Percentiles rank a stretch among this genome's conserved stretches.
These are phyloP conservation scores for Leptosomus discolor DNA, from an alignment of 2,113 vertebrate species.

Conservation along the genomic window DNA sequence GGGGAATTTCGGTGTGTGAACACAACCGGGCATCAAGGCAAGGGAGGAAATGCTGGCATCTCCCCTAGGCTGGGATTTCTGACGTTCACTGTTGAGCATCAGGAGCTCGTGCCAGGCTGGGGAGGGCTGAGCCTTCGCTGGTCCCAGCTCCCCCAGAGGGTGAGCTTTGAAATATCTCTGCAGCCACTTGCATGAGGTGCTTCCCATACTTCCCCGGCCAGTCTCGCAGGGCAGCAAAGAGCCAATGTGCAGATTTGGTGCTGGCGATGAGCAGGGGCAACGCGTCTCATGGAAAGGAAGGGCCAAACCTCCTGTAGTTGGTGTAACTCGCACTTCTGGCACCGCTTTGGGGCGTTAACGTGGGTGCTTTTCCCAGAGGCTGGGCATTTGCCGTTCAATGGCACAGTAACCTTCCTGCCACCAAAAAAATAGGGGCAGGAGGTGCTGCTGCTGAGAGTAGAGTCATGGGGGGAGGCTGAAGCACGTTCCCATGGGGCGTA, in stretches of 20 bases:
- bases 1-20: background rate
- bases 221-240: too few relatives aligned
- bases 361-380: background rate
- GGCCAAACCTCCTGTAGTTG: background rate
- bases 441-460: background rate
- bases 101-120: background rate
- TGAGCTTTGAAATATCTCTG: background rate
- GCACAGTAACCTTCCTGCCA: background rate
- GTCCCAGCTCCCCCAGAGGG: background rate
- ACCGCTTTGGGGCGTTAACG: background rate
- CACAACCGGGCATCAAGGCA: accelerated
- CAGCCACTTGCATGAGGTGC: accelerated
- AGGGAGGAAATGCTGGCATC: background rate
- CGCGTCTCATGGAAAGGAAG: background rate
- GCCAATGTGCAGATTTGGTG: background rate
- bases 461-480: background rate
- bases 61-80: background rate
- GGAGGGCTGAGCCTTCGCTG: background rate
- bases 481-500: background rate
- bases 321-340: too few relatives aligned
- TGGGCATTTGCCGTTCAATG: background rate
- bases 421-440: background rate
- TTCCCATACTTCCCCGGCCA: background rate
- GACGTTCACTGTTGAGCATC: accelerated
- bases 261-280: background rate